A percentile compares a stretch with the other conserved stretches of the same genome.
phyloP scores from a whole-genome alignment of 1,140 invertebrate species.

The Neodiprion lecontei region DNA sequence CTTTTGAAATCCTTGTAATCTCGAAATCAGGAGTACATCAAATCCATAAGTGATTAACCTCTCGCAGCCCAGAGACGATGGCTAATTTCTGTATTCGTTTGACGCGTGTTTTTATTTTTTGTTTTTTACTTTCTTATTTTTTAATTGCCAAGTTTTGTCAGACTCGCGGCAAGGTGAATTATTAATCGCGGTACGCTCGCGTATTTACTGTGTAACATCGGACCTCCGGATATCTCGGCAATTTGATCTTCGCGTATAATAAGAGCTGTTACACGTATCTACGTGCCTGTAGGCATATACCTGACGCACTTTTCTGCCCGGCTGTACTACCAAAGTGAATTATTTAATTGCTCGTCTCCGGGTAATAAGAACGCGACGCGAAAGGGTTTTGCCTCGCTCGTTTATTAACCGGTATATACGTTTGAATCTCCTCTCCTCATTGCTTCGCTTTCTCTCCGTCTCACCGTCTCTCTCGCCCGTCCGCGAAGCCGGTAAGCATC shows the following conservation, averaged over 20 bases:
- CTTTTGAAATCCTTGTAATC: too few relatives aligned
- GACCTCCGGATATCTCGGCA: neutral
- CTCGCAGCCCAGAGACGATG: too few relatives aligned
- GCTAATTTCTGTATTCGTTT: too few relatives aligned
- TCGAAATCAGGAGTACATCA: too few relatives aligned
- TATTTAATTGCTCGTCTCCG: constrained; percentile 1
- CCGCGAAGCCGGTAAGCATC: neutral
- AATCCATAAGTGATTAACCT: too few relatives aligned
- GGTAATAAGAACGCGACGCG: neutral
- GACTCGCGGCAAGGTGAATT: too few relatives aligned
- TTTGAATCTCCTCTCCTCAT: neutral
- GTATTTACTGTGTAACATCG: neutral
- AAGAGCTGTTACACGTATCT: neutral
- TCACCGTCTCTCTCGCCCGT: neutral
- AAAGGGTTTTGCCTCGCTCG: neutral
- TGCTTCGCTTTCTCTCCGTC: neutral
- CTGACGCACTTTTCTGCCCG: neutral
- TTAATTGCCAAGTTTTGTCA: too few relatives aligned
- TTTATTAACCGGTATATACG: constrained; percentile 1
- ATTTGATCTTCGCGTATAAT: neutral
- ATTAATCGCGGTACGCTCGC: too few relatives aligned
- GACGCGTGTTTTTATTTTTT: too few relatives aligned
- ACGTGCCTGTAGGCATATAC: neutral
- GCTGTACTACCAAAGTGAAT: neutral
- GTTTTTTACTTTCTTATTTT: too few relatives aligned